phyloP scores from a whole-genome alignment of 2,113 vertebrate species.

The Paradisaea rubra region DNA sequence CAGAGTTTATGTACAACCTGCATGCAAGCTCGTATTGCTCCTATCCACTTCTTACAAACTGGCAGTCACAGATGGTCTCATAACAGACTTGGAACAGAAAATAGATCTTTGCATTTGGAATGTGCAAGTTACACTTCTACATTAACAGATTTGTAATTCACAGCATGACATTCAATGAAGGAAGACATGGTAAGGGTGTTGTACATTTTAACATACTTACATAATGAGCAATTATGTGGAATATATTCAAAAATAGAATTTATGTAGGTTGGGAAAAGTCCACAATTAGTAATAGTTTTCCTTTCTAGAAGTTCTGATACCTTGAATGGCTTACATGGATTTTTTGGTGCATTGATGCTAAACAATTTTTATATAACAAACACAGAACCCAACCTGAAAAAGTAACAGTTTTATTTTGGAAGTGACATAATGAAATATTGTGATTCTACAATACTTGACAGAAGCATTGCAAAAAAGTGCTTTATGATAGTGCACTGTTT shows the following conservation, averaged over 20 bases:
- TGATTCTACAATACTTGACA: neutral
- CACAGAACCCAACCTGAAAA: neutral
- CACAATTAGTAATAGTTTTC: neutral
- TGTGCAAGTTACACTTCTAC: slow-evolving; percentile 38
- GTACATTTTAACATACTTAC: slow-evolving; percentile 50
- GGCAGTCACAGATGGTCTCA: slow-evolving; percentile 39
- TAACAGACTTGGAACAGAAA: slow-evolving; percentile 52
- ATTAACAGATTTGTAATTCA: slow-evolving; percentile 50
- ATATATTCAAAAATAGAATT: neutral
- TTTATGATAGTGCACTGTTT: neutral
- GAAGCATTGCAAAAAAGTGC: neutral
- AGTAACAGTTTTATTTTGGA: neutral
- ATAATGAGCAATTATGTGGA: slow-evolving; percentile 34
- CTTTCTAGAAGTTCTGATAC: neutral
- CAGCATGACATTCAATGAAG: slow-evolving; percentile 33
- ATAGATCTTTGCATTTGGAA: slow-evolving; percentile 43
- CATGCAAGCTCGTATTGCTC: neutral
- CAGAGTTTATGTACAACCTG: slow-evolving; percentile 5
- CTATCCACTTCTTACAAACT: slow-evolving; percentile 22
- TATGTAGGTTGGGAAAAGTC: slow-evolving; percentile 2
- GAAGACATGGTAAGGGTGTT: slow-evolving; percentile 9
- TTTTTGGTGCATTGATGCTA: neutral
- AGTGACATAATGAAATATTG: neutral
- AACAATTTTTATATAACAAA: neutral
- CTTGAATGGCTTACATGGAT: neutral